phyloP scores from a whole-genome alignment of 2,888 invertebrate species.

The Ecliptopera silaceata region DNA sequence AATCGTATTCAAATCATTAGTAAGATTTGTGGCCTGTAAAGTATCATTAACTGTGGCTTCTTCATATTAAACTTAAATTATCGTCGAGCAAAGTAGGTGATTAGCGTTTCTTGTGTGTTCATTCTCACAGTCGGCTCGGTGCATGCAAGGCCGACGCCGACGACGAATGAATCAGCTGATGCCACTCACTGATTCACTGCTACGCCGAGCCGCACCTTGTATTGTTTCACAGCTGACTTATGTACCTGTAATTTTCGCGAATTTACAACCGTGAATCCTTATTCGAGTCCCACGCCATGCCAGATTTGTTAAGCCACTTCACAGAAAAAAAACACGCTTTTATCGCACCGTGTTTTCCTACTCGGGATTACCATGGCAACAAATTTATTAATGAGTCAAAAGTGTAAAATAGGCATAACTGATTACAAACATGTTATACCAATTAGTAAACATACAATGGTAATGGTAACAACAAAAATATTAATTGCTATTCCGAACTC shows the following conservation, averaged over 20 bases:
- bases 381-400: constrained; percentile 13
- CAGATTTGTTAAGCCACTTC: constrained; percentile 30
- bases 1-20: neutral
- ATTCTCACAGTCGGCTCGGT: constrained; percentile 54
- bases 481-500: constrained; percentile 28
- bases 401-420: constrained; percentile 4
- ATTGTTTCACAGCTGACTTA: constrained; percentile 60
- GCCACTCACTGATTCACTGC: constrained; percentile 62
- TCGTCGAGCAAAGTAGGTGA: constrained; percentile 52
- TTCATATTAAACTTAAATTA: constrained; percentile 37
- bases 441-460: constrained; percentile 15
- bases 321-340: constrained; percentile 30
- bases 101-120: constrained; percentile 57
- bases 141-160: constrained; percentile 66
- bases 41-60: constrained; percentile 12
- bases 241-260: constrained; percentile 42
- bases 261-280: constrained; percentile 39
- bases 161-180: constrained; percentile 73
- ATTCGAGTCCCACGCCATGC: constrained; percentile 34
- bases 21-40: constrained; percentile 2
- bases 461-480: constrained; percentile 44
- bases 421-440: constrained; percentile 5
- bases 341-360: constrained; percentile 22
- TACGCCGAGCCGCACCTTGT: constrained; percentile 53
- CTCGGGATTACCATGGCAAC: constrained; percentile 29